phyloP scores from a whole-genome alignment of 1,140 invertebrate species.

The Eupristina koningsbergeri region DNA sequence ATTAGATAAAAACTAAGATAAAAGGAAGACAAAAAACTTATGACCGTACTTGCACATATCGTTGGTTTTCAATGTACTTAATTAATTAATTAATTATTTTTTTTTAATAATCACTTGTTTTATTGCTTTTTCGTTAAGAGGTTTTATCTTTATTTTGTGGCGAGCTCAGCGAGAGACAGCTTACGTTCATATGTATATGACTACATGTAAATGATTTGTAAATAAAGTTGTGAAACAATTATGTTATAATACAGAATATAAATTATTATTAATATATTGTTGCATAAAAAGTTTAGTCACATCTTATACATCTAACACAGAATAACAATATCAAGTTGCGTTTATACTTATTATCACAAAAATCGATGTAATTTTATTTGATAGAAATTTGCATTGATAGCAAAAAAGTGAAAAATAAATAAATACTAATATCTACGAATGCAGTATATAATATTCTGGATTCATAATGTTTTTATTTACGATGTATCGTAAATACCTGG shows the following conservation, averaged over 20 bases:
- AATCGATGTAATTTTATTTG: constrained; percentile 35
- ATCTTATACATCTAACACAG: constrained; percentile 49
- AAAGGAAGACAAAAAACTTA: constrained; percentile 50
- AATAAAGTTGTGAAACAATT: constrained; percentile 45
- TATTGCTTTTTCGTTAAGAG: constrained; percentile 46
- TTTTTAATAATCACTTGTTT: constrained; percentile 52
- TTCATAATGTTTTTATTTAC: not conserved
- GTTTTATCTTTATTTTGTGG: constrained; percentile 35
- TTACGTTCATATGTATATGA: constrained; percentile 1
- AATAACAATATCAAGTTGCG: constrained; percentile 18
- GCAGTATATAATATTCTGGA: too few species aligned
- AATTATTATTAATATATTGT: constrained; percentile 40
- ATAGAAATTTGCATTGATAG: constrained; percentile 37
- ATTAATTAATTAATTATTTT: constrained; percentile 50
- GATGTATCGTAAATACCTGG: not conserved
- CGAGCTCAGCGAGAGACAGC: constrained; percentile 25
- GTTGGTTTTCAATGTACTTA: constrained; percentile 59
- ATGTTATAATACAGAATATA: constrained; percentile 29
- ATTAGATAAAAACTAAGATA: constrained; percentile 36
- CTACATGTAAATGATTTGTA: constrained; percentile 34
- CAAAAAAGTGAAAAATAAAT: not conserved
- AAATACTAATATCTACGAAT: not conserved
- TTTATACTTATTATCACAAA: constrained; percentile 18
- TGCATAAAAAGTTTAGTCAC: constrained; percentile 31
- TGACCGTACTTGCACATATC: constrained; percentile 47